Evolutionary conservation across 2,888 invertebrate genomes (phyloP).

Genomic region (Blastobasis adustella): DNA sequence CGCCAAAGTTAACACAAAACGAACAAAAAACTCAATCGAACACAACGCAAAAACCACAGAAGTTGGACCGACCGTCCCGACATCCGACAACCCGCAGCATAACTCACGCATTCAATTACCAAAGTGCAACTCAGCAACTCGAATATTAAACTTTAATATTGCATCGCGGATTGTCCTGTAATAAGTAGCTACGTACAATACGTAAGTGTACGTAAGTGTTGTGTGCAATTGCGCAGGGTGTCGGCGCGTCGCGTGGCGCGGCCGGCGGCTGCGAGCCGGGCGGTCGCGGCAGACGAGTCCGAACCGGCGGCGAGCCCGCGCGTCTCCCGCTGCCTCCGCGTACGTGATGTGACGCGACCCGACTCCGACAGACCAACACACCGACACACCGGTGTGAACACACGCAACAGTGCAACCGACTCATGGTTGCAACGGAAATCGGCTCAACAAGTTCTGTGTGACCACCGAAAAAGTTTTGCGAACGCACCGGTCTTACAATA

Average conservation of each 20-base stretch:
- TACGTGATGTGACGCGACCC: slow-evolving; percentile 13
- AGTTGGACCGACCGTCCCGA: too few relatives aligned
- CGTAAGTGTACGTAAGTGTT: slow-evolving; percentile 12
- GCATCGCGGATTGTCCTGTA: slow-evolving; percentile 28
- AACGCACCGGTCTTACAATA: slow-evolving; percentile 1
- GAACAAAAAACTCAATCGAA: too few relatives aligned
- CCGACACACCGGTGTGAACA: neutral
- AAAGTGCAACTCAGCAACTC: slow-evolving; percentile 3
- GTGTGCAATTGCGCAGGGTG: slow-evolving; percentile 56
- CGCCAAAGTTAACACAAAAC: too few relatives aligned
- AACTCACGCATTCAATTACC: slow-evolving; percentile 4
- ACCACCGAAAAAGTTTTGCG: slow-evolving; percentile 5
- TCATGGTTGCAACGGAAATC: neutral
- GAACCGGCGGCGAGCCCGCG: slow-evolving; percentile 40
- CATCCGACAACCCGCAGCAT: neutral
- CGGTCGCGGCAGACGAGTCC: slow-evolving; percentile 38
- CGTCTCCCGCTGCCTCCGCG: slow-evolving; percentile 21
- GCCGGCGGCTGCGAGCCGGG: slow-evolving; percentile 9
- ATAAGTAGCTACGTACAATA: slow-evolving; percentile 17
- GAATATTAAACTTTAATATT: slow-evolving; percentile 9
- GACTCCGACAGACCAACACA: slow-evolving; percentile 14
- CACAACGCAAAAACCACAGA: too few relatives aligned
- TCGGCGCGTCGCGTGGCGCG: slow-evolving; percentile 33
- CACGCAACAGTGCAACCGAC: neutral
- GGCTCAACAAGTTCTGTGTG: neutral